Percentiles rank a stretch among this genome's conserved stretches.
Evolutionary conservation across 2,888 invertebrate species (phyloP).

Genomic region (Pardosa pseudoannulata): DNA sequence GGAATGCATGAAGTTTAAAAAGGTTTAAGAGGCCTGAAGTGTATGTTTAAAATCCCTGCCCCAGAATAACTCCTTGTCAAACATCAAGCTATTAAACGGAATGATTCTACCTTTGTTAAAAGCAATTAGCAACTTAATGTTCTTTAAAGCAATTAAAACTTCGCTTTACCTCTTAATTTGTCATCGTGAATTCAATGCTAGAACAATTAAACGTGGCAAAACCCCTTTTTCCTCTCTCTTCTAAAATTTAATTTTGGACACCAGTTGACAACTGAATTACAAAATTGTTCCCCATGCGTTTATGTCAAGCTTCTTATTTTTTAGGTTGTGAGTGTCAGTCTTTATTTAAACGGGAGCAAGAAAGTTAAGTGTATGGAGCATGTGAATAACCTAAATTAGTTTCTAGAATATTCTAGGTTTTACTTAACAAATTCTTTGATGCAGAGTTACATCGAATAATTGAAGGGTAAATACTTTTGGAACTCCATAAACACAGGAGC

Average conservation of each 20-base stretch:
- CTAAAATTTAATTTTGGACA: conserved; percentile 7
- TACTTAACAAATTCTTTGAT: too few relatives aligned
- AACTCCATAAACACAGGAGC: too few relatives aligned
- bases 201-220: not conserved
- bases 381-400: not conserved
- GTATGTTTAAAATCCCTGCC: too few relatives aligned
- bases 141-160: conserved; percentile 18
- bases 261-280: not conserved
- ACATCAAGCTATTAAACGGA: conserved; percentile 20
- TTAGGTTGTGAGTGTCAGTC: too few relatives aligned
- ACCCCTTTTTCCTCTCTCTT: not conserved
- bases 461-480: too few relatives aligned
- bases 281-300: not conserved
- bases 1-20: too few relatives aligned
- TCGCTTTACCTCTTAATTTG: not conserved
- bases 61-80: not conserved
- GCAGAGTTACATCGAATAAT: too few relatives aligned
- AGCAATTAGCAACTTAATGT: not conserved
- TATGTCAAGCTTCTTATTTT: too few relatives aligned
- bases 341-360: not conserved
- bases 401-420: not conserved
- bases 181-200: not conserved
- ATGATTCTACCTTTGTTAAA: not conserved
- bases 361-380: not conserved
- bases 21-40: too few relatives aligned